Percentiles rank a stretch among this genome's conserved stretches.
Conservation (phyloP, 2,888 invertebrate genomes). For the Caenorhabditis angaria region DNA sequence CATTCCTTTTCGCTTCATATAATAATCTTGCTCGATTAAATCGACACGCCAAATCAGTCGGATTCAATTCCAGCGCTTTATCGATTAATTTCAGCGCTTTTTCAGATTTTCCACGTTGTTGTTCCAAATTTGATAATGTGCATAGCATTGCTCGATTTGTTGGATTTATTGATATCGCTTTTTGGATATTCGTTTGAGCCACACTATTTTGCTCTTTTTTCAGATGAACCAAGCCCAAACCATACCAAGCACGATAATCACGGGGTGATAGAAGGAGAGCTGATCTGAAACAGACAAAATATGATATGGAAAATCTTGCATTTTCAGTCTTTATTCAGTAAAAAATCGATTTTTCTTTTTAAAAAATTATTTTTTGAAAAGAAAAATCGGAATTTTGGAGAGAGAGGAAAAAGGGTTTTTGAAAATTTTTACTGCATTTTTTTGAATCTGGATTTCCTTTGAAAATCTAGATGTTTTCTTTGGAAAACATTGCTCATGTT, state of each 20-base stretch:
- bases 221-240: constrained; percentile 94
- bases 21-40: constrained; percentile 89
- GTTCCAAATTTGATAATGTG: constrained; percentile 67
- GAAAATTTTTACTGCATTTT: no score
- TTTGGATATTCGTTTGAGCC: constrained; percentile 81
- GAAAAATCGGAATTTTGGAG: no score
- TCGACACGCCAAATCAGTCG: constrained; percentile 60
- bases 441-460: no score
- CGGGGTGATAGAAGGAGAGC: constrained; percentile 76
- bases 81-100: constrained; percentile 82
- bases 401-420: no score
- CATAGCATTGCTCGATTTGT: constrained; percentile 67
- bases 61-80: constrained; percentile 44
- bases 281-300: constrained; percentile 24
- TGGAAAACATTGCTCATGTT: no score
- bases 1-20: constrained; percentile 85
- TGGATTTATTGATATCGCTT: constrained; percentile 90
- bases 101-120: constrained; percentile 83
- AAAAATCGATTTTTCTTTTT: no score
- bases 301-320: neutral
- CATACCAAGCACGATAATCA: constrained; percentile 98
- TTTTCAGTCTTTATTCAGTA: no score
- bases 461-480: no score
- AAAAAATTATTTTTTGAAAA: no score
- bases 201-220: constrained; percentile 93